Conservation (phyloP, 2,113 vertebrate species). For the Phoenicopterus ruber region DNA sequence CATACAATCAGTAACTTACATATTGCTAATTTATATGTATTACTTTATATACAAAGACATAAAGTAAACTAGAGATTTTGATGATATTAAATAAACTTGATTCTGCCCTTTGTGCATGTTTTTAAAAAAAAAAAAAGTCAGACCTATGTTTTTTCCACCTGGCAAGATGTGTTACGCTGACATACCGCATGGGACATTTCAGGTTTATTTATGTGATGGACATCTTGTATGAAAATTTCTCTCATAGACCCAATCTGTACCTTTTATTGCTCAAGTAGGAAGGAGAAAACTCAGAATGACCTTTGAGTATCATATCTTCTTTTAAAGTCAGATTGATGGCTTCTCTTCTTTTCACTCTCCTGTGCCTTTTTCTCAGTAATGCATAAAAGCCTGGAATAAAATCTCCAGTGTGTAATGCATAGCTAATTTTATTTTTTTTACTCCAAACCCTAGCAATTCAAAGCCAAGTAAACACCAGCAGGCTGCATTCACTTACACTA, state of each 20-base stretch:
- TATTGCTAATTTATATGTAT: not conserved
- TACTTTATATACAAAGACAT: not conserved
- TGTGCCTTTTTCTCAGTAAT: conserved; percentile 11
- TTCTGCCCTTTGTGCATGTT: not conserved
- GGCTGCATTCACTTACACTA: conserved; percentile 69
- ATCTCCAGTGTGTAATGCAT: conserved; percentile 43
- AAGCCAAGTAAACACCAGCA: conserved; percentile 72
- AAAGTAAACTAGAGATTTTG: not conserved
- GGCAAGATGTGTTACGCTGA: not conserved
- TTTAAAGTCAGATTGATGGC: conserved; percentile 19
- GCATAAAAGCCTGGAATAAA: conserved; percentile 5
- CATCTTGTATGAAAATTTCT: not conserved
- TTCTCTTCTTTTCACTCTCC: not conserved
- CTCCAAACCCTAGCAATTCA: conserved; percentile 56
- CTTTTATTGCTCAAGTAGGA: not conserved
- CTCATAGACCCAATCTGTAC: not conserved
- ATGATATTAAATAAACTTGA: not conserved
- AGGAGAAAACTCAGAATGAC: conserved; percentile 3
- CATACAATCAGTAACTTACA: not conserved
- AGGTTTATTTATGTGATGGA: not conserved
- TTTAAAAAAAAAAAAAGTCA: too few relatives aligned
- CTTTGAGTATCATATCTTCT: not conserved
- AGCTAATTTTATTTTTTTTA: conserved; percentile 62
- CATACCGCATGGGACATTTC: not conserved
- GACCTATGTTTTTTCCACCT: not conserved